A percentile compares a stretch with the other conserved stretches of the same genome.
phyloP scores from a whole-genome alignment of 2,113 vertebrate genomes.

The Nothocercus nigrocapillus region DNA sequence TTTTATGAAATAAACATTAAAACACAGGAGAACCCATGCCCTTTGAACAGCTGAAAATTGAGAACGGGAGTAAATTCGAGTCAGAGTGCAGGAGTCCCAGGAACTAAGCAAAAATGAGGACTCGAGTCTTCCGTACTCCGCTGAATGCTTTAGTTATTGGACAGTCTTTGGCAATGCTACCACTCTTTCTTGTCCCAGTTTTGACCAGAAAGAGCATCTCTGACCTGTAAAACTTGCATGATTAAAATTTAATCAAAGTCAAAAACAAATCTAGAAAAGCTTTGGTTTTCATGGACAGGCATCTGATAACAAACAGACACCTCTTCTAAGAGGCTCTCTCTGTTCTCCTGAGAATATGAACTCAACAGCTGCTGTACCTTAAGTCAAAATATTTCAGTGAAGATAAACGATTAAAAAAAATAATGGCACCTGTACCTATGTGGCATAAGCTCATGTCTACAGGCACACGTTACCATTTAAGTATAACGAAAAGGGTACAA shows the following conservation, averaged over 20 bases:
- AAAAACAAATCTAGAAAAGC: background rate
- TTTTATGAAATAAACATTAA: background rate
- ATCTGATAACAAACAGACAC: slow-evolving; percentile 27
- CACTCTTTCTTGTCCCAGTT: background rate
- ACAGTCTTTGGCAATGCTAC: background rate
- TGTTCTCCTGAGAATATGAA: slow-evolving; percentile 44
- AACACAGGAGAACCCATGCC: background rate
- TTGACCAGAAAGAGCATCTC: background rate
- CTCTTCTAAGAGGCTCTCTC: background rate
- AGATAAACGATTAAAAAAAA: background rate
- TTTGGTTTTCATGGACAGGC: slow-evolving; percentile 16
- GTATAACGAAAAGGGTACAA: background rate
- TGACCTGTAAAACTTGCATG: background rate
- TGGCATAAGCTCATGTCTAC: background rate
- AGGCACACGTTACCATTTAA: background rate
- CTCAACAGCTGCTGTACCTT: slow-evolving; percentile 14
- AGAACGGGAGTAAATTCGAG: background rate
- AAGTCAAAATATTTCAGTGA: slow-evolving; percentile 36
- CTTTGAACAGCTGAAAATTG: background rate
- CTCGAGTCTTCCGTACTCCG: background rate
- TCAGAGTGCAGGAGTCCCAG: background rate
- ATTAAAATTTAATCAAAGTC: background rate
- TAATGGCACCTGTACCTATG: background rate
- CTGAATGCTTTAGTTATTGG: background rate
- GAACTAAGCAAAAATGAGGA: background rate